Evolutionary conservation across 2,797 vertebrate genomes (phyloP).

Genomic region (Cryptoblepharus egeriae): DNA sequence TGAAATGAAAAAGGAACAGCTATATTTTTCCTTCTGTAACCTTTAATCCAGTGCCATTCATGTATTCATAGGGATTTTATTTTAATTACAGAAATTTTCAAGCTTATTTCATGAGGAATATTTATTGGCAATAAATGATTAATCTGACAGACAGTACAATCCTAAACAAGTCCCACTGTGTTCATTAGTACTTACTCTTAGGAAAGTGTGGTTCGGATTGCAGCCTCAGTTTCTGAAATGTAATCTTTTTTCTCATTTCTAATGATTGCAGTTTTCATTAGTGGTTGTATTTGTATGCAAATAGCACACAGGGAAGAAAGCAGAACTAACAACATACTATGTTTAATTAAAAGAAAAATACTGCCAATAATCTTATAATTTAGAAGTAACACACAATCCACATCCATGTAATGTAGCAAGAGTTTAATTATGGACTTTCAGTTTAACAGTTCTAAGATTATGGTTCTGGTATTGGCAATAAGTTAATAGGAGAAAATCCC

Average conservation of each 20-base stretch:
- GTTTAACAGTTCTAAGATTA: conserved; percentile 54
- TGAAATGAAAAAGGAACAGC: conserved; percentile 6
- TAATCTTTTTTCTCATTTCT: conserved; percentile 46
- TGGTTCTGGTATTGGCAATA: conserved; percentile 34
- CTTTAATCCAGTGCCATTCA: background rate
- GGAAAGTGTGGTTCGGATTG: too few relatives aligned
- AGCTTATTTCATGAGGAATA: background rate
- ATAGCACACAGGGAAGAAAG: conserved; percentile 61
- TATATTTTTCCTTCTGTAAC: too few relatives aligned
- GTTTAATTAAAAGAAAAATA: conserved; percentile 69
- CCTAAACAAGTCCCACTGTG: too few relatives aligned
- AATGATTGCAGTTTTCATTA: conserved; percentile 53
- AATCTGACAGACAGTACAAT: background rate
- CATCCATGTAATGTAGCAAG: conserved; percentile 53
- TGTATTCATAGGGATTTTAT: background rate
- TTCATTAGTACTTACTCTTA: too few relatives aligned
- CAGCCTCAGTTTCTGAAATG: background rate
- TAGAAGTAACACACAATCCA: conserved; percentile 61
- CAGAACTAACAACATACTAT: conserved; percentile 65
- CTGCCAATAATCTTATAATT: conserved; percentile 63
- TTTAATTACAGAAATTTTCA: too few relatives aligned
- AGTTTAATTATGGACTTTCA: conserved; percentile 62
- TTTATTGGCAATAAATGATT: background rate
- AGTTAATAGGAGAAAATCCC: conserved; percentile 13
- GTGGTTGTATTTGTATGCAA: conserved; percentile 63